A percentile compares a stretch with the other conserved stretches of the same genome.
These are phyloP conservation scores for Caerostris extrusa DNA, from an alignment of 1,140 invertebrate genomes.

Conservation along the genomic window DNA sequence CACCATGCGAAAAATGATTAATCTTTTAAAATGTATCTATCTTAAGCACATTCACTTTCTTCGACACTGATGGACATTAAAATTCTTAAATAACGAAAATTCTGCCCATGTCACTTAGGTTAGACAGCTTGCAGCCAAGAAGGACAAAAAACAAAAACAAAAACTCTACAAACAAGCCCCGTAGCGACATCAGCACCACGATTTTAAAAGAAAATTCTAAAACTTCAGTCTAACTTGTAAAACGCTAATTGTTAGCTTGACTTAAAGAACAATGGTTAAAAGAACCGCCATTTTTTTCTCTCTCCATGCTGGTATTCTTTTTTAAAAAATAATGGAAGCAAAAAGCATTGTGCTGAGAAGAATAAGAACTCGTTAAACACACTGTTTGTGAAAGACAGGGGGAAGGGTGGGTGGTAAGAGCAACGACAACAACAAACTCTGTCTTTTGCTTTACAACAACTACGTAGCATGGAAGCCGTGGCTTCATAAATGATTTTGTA, in stretches of 20 bases:
- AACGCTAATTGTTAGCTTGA: conserved; percentile 43
- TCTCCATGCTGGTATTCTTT: not conserved
- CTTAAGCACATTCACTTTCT: not conserved
- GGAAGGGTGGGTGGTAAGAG: not conserved
- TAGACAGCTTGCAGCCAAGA: not conserved
- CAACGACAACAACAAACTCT: not conserved
- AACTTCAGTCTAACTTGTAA: conserved; percentile 35
- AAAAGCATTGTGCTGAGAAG: conserved; percentile 40
- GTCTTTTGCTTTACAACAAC: not conserved
- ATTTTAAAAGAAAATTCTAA: conserved; percentile 43
- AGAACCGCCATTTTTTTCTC: not conserved
- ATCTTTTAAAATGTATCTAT: not conserved
- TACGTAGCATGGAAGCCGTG: not conserved
- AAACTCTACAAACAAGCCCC: not conserved
- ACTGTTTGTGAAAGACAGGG: conserved; percentile 24
- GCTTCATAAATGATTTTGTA: conserved; percentile 44
- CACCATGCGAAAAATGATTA: no score
- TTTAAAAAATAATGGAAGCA: conserved; percentile 16
- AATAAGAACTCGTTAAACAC: conserved; percentile 52
- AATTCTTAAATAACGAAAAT: not conserved
- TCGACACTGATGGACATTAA: not conserved
- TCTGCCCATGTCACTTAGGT: not conserved
- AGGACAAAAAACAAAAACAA: not conserved
- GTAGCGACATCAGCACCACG: not conserved
- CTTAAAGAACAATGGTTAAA: conserved; percentile 49